A percentile compares a stretch with the other conserved stretches of the same genome.
These are phyloP conservation scores for Sialia sialis DNA, from an alignment of 2,113 vertebrate genomes.

Conservation along the genomic window DNA sequence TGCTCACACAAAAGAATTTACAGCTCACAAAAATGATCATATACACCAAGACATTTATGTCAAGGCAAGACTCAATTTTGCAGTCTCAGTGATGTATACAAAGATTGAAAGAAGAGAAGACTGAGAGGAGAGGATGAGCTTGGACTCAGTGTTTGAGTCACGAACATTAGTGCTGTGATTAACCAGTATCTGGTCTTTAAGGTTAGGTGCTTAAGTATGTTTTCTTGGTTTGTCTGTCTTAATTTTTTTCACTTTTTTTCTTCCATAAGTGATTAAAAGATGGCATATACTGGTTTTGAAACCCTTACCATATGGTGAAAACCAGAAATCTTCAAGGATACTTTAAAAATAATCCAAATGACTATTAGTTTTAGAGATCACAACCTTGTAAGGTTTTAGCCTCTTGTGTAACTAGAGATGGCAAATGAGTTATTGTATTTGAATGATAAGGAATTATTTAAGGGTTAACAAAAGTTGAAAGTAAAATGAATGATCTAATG, in stretches of 20 bases:
- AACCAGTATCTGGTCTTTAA: neutral
- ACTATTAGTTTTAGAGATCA: neutral
- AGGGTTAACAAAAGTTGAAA: neutral
- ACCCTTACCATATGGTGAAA: neutral
- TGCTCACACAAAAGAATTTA: neutral
- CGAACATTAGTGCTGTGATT: neutral
- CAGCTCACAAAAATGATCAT: neutral
- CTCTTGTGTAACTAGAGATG: neutral
- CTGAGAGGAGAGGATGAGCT: neutral
- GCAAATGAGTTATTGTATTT: neutral
- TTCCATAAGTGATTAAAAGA: neutral
- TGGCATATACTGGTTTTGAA: neutral
- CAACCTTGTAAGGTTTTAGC: neutral
- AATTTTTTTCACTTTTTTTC: neutral
- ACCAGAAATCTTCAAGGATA: neutral
- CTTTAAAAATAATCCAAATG: neutral
- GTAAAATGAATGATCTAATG: neutral
- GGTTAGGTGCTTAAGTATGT: neutral
- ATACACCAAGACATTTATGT: neutral
- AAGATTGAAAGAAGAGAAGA: neutral
- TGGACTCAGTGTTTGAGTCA: neutral
- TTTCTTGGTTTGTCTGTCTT: neutral
- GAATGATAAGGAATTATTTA: neutral
- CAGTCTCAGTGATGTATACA: neutral
- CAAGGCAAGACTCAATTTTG: neutral